Evolutionary conservation across 2,113 vertebrate genomes (phyloP).

Genomic region (Nyctereutes procyonoides): DNA sequence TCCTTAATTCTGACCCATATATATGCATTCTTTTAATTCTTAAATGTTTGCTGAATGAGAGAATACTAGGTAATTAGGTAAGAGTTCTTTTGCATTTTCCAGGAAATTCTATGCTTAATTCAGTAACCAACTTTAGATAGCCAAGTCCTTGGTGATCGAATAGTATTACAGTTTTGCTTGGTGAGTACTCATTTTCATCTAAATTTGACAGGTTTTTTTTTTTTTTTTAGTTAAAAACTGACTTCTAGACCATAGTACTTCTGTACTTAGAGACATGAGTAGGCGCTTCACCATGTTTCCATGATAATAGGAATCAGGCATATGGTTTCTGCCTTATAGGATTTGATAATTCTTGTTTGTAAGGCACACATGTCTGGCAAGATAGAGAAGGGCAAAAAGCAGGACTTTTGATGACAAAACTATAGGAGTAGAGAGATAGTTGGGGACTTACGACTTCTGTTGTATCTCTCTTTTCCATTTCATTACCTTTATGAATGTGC

Average conservation of each 20-base stretch:
- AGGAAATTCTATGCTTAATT: conserved; percentile 13
- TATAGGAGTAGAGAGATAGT: neutral
- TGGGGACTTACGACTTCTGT: neutral
- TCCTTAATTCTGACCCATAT: neutral
- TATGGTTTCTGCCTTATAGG: neutral
- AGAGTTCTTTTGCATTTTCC: neutral
- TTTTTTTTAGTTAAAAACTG: conserved; percentile 10
- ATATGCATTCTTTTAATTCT: conserved; percentile 17
- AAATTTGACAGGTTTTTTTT: neutral
- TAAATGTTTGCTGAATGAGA: conserved; percentile 40
- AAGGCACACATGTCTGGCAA: neutral
- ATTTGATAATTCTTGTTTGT: neutral
- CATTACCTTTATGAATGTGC: neutral
- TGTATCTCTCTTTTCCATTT: neutral
- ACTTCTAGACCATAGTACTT: neutral
- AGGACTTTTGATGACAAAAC: neutral
- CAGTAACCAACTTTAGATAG: neutral
- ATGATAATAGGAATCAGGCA: neutral
- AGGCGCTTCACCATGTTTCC: neutral
- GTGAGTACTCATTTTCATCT: conserved; percentile 7
- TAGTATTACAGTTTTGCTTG: neutral
- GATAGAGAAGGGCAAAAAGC: neutral
- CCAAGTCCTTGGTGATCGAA: neutral
- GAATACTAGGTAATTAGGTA: neutral
- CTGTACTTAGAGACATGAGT: neutral